These are phyloP conservation scores for Morpho deidamia DNA, from an alignment of 2,888 invertebrate species.

Conservation along the genomic window DNA sequence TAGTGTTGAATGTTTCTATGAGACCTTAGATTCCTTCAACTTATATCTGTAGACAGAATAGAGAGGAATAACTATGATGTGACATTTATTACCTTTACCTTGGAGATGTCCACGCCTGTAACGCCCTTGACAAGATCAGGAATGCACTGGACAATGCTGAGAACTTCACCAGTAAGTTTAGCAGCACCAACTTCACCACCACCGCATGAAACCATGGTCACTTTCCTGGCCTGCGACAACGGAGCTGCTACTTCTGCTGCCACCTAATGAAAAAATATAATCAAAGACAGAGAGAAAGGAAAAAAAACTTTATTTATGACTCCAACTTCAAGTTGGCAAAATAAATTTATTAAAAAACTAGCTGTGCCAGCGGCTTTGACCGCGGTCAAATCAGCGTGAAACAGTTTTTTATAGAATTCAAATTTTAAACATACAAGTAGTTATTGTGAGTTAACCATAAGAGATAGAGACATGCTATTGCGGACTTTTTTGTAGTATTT, in stretches of 20 bases:
- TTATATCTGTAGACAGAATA: background rate
- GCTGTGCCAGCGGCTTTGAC: too few species aligned
- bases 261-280: conserved; percentile 76
- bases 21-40: background rate
- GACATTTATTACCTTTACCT: conserved; percentile 70
- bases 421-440: too few species aligned
- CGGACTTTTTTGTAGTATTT: too few species aligned
- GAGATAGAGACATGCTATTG: too few species aligned
- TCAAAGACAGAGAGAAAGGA: background rate
- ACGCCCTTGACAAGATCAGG: conserved; percentile 93
- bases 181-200: conserved; percentile 94
- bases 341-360: too few species aligned
- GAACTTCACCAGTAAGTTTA: conserved; percentile 95
- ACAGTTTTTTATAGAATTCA: too few species aligned
- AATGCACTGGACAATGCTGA: conserved; percentile 94
- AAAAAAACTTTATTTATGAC: background rate
- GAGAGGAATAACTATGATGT: background rate
- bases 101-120: conserved; percentile 96
- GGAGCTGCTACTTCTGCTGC: conserved; percentile 98
- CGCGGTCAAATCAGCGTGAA: too few species aligned
- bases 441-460: too few species aligned
- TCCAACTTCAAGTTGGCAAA: too few species aligned
- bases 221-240: conserved; percentile 94
- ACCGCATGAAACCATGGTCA: conserved; percentile 97
- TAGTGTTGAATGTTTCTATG: too few species aligned